Conservation (phyloP, 92 coral and sea anemone genomes). For the Porites cylindrica region DNA sequence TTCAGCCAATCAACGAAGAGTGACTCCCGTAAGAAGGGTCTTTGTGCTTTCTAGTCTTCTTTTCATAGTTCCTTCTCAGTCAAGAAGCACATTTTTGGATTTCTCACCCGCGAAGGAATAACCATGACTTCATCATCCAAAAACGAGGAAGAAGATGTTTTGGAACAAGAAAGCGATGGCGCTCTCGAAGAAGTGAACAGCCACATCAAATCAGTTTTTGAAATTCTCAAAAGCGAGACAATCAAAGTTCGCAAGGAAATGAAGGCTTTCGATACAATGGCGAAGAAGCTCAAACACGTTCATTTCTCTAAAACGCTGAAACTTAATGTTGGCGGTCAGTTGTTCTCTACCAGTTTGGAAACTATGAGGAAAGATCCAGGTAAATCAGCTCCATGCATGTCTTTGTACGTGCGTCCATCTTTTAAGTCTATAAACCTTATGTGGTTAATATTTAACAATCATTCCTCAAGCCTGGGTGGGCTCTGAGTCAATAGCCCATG, state of each 20-base stretch:
- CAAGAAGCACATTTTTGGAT: too few species aligned
- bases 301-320: slow-evolving; percentile 56
- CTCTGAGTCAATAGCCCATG: too few species aligned
- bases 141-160: slow-evolving; percentile 6
- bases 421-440: too few species aligned
- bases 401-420: too few species aligned
- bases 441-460: too few species aligned
- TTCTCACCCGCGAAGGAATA: too few species aligned
- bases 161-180: neutral
- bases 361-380: slow-evolving; percentile 66
- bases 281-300: slow-evolving; percentile 62
- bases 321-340: slow-evolving; percentile 70
- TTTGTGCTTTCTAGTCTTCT: neutral
- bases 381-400: neutral
- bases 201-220: slow-evolving; percentile 25
- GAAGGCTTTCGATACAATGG: slow-evolving; percentile 55
- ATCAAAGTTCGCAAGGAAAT: slow-evolving; percentile 50
- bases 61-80: neutral
- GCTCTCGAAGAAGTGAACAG: slow-evolving; percentile 38
- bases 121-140: too few species aligned
- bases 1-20: neutral
- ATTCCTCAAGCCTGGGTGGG: too few species aligned
- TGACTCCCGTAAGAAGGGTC: neutral
- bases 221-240: slow-evolving; percentile 50
- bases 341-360: slow-evolving; percentile 53